Percentiles rank a stretch among this genome's conserved stretches.
Conservation (phyloP, 2,113 vertebrate genomes). For the Odocoileus virginianus region DNA sequence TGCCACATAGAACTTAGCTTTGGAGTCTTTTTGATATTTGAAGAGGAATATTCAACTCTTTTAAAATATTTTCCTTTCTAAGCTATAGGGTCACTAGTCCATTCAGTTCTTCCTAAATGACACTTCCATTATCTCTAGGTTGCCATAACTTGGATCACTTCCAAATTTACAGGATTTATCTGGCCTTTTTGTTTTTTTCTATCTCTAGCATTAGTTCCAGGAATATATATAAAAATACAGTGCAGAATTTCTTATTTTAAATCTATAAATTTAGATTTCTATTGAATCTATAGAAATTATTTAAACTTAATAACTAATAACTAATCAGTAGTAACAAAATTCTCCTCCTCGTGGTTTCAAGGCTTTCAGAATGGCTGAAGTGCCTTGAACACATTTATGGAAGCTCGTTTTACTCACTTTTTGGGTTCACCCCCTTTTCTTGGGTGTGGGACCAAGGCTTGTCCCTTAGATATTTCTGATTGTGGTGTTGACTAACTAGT, state of each 20-base stretch:
- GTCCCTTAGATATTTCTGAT: constrained; percentile 55
- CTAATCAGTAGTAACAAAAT: background rate
- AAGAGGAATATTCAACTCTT: background rate
- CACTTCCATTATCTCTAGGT: background rate
- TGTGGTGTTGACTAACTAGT: constrained; percentile 47
- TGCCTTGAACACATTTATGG: constrained; percentile 19
- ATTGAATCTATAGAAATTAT: constrained; percentile 19
- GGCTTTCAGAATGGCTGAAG: background rate
- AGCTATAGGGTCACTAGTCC: background rate
- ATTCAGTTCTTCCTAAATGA: background rate
- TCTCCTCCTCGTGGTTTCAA: background rate
- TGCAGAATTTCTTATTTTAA: background rate
- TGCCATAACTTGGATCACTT: background rate
- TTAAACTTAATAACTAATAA: background rate
- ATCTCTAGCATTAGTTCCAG: background rate
- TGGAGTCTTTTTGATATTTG: background rate
- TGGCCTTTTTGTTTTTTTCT: background rate
- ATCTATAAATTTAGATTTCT: background rate
- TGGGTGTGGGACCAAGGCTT: constrained; percentile 49
- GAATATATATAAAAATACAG: background rate
- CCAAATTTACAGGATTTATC: background rate
- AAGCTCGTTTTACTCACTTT: constrained; percentile 53
- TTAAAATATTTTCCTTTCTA: background rate
- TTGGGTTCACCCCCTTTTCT: constrained; percentile 51
- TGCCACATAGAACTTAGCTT: background rate